These are phyloP conservation scores for Ashinkailepas kermadecensis DNA, from an alignment of 2,888 invertebrate genomes.

Conservation along the genomic window DNA sequence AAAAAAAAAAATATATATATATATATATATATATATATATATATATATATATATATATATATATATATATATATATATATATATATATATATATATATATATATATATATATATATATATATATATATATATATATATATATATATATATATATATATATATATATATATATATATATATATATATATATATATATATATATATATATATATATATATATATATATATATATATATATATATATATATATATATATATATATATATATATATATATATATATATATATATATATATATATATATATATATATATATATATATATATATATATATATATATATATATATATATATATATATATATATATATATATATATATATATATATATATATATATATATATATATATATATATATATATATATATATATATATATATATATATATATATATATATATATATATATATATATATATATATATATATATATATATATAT, in stretches of 20 bases:
- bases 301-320: neutral
- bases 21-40: too few relatives aligned
- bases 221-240: slow-evolving; percentile 17
- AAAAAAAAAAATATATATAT: too few relatives aligned
- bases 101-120: too few relatives aligned
- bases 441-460: slow-evolving; percentile 7
- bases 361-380: neutral
- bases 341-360: too few relatives aligned
- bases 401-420: slow-evolving; percentile 26
- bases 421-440: slow-evolving; percentile 22
- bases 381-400: slow-evolving; percentile 2
- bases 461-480: slow-evolving; percentile 22
- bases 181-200: neutral
- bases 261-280: slow-evolving; percentile 25
- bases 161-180: slow-evolving; percentile 23
- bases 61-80: too few relatives aligned
- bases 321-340: neutral
- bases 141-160: slow-evolving; percentile 26
- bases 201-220: slow-evolving; percentile 22
- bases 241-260: slow-evolving; percentile 25
- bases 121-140: neutral
- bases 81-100: too few relatives aligned
- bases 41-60: too few relatives aligned
- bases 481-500: slow-evolving; percentile 17
- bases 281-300: slow-evolving; percentile 4